These are phyloP conservation scores for Mungos mungo DNA, from an alignment of 2,113 vertebrate genomes.

Conservation along the genomic window DNA sequence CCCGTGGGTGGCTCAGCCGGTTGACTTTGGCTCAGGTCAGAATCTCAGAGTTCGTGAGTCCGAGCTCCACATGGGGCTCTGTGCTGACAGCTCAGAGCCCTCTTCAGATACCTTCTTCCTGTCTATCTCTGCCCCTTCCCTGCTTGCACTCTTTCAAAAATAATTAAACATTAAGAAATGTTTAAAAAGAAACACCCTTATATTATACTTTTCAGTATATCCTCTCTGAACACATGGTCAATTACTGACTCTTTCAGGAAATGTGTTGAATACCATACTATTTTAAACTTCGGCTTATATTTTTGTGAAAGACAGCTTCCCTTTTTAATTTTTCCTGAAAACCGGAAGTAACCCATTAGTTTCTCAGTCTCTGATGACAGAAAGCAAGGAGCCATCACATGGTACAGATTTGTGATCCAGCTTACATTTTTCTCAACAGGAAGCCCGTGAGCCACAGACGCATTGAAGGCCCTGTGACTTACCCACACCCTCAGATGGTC, in stretches of 20 bases:
- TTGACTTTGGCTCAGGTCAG: too few relatives aligned
- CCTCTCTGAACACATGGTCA: neutral
- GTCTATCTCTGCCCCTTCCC: too few relatives aligned
- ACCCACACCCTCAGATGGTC: neutral
- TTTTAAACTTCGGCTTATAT: neutral
- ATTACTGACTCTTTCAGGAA: neutral
- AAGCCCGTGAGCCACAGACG: neutral
- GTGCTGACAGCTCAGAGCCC: too few relatives aligned
- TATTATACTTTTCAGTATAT: neutral
- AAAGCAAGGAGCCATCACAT: neutral
- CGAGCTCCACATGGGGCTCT: too few relatives aligned
- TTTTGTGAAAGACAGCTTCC: neutral
- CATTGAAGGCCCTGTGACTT: rapidly evolving
- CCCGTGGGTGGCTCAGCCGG: too few relatives aligned
- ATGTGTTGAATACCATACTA: neutral
- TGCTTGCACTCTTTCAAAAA: too few relatives aligned
- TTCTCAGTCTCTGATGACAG: neutral
- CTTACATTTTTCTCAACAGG: neutral
- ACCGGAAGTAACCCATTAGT: neutral
- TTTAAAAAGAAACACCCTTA: neutral
- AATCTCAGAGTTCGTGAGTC: too few relatives aligned
- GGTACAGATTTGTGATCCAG: too few relatives aligned
- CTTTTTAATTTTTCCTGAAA: neutral
- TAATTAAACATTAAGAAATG: too few relatives aligned
- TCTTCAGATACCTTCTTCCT: too few relatives aligned